A percentile compares a stretch with the other conserved stretches of the same genome.
phyloP scores from a whole-genome alignment of 2,113 vertebrate species.

The Mellivora capensis region DNA sequence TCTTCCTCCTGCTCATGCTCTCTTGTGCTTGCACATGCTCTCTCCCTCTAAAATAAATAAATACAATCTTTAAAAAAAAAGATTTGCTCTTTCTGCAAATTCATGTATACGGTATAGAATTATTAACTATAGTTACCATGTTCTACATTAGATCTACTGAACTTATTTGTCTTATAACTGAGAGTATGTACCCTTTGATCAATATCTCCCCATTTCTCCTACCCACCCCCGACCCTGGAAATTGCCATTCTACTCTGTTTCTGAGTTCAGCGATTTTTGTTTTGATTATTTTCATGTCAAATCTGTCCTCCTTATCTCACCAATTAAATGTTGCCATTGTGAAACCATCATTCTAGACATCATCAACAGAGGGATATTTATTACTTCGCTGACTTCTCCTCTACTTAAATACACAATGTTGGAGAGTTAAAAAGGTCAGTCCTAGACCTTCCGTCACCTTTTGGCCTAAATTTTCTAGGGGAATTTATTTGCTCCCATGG shows the following conservation, averaged over 20 bases:
- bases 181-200: background rate
- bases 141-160: background rate
- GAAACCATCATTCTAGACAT: background rate
- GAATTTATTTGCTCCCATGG: background rate
- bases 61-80: background rate
- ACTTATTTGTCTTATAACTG: background rate
- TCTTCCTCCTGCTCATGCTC: background rate
- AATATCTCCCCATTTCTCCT: background rate
- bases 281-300: background rate
- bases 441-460: background rate
- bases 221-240: background rate
- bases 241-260: background rate
- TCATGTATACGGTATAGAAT: background rate
- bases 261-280: background rate
- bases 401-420: background rate
- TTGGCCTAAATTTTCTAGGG: background rate
- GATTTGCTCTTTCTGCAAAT: background rate
- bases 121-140: background rate
- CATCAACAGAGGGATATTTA: background rate
- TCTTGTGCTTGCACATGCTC: background rate
- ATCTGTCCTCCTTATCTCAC: background rate
- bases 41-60: background rate
- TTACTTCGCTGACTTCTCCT: background rate
- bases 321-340: background rate
- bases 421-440: background rate